phyloP scores from a whole-genome alignment of 2,113 vertebrate species.

The Choloepus hoffmanni region DNA sequence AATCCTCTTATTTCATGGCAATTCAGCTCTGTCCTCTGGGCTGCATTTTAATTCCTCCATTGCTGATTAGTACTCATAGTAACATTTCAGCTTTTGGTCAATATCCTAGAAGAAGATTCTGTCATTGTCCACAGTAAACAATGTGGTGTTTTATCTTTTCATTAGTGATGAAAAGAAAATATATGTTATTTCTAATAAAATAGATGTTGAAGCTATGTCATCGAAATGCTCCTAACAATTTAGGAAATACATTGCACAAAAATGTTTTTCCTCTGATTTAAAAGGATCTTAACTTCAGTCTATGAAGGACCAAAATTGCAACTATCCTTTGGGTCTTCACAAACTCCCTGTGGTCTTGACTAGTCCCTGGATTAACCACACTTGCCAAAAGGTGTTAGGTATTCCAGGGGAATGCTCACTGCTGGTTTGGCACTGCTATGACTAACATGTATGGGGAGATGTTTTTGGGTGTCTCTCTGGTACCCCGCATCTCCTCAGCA shows the following conservation, averaged over 20 bases:
- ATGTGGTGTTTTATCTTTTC: constrained; percentile 29
- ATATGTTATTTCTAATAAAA: neutral
- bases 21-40: neutral
- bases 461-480: neutral
- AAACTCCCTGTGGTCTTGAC: neutral
- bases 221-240: constrained; percentile 12
- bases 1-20: neutral
- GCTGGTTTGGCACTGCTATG: rapidly evolving
- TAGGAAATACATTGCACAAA: neutral
- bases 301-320: neutral
- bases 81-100: neutral
- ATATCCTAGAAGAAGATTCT: constrained; percentile 1
- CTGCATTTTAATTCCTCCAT: neutral
- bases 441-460: neutral
- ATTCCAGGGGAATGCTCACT: neutral
- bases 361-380: neutral
- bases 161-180: neutral
- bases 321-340: neutral
- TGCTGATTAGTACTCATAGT: constrained; percentile 10
- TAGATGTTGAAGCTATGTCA: neutral
- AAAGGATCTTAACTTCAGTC: neutral
- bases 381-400: no score
- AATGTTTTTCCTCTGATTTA: neutral
- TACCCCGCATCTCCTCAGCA: rapidly evolving
- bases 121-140: neutral